Percentiles rank a stretch among this genome's conserved stretches.
These are phyloP conservation scores for Pseudomyrmex pallidus DNA, from an alignment of 1,140 invertebrate genomes.

Conservation along the genomic window DNA sequence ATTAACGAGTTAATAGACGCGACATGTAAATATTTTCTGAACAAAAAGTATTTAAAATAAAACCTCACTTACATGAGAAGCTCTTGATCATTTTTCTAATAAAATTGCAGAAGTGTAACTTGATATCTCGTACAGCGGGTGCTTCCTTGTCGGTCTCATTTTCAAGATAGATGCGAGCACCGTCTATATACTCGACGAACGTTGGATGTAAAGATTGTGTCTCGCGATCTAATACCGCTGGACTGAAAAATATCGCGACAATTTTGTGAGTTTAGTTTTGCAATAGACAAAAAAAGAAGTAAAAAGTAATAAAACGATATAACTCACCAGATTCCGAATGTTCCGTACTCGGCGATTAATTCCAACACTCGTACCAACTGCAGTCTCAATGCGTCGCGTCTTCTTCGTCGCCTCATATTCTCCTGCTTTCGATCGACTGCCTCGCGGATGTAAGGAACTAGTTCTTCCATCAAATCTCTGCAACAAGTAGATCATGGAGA, in stretches of 20 bases:
- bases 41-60: neutral
- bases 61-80: slow-evolving; percentile 90
- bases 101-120: slow-evolving; percentile 97
- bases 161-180: slow-evolving; percentile 95
- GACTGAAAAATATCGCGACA: slow-evolving; percentile 84
- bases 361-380: slow-evolving; percentile 96
- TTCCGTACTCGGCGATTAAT: slow-evolving; percentile 96
- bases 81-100: slow-evolving; percentile 96
- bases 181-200: slow-evolving; percentile 98
- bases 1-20: neutral
- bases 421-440: slow-evolving; percentile 99
- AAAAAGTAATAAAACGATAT: slow-evolving; percentile 13
- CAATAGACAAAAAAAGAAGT: neutral
- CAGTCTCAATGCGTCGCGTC: slow-evolving; percentile 96
- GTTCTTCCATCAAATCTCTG: slow-evolving; percentile 98
- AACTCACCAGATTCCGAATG: slow-evolving; percentile 93
- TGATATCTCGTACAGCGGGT: slow-evolving; percentile 92
- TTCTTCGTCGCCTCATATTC: slow-evolving; percentile 94
- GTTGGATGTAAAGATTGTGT: slow-evolving; percentile 93
- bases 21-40: neutral
- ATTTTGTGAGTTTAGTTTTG: neutral
- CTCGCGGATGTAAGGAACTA: slow-evolving; percentile 95
- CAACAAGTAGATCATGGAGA: slow-evolving; percentile 55
- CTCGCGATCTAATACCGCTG: slow-evolving; percentile 93
- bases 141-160: slow-evolving; percentile 96